Percentiles rank a stretch among this genome's conserved stretches.
These are phyloP conservation scores for Vireo griseus DNA, from an alignment of 2,797 vertebrate genomes.

Conservation along the genomic window DNA sequence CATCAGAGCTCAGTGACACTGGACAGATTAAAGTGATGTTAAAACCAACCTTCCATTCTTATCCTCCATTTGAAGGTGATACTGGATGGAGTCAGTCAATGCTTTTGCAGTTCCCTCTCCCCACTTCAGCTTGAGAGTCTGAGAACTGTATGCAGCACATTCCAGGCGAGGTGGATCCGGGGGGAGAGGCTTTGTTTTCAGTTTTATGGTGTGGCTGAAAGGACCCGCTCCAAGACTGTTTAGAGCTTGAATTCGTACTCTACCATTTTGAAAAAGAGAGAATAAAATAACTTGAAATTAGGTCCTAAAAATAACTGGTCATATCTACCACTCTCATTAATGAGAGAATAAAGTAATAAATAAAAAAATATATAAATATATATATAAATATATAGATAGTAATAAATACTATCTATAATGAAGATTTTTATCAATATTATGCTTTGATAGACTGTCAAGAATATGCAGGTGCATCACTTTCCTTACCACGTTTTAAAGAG, in stretches of 20 bases:
- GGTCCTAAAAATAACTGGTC: not conserved
- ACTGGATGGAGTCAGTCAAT: slow-evolving; percentile 88
- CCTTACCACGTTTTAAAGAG: not conserved
- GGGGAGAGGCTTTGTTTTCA: slow-evolving; percentile 96
- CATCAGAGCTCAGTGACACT: rapidly evolving
- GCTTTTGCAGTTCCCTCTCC: slow-evolving; percentile 87
- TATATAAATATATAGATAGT: no score
- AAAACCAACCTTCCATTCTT: slow-evolving; percentile 86
- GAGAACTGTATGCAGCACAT: slow-evolving; percentile 94
- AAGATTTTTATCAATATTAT: not conserved
- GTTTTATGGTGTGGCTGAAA: slow-evolving; percentile 94
- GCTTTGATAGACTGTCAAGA: not conserved
- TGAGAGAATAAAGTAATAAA: not conserved
- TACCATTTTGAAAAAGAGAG: slow-evolving; percentile 56
- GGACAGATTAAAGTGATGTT: not conserved
- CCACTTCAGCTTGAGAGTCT: slow-evolving; percentile 98
- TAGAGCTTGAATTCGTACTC: slow-evolving; percentile 95
- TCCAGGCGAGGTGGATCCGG: slow-evolving; percentile 93
- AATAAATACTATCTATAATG: not conserved
- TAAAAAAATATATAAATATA: no score
- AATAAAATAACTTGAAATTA: not conserved
- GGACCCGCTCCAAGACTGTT: slow-evolving; percentile 95
- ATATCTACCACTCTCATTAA: not conserved
- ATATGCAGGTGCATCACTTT: not conserved
- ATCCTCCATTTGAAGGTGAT: slow-evolving; percentile 95